Evolutionary conservation across 2,113 vertebrate species (phyloP).

Genomic region (Vulpes ferrilata): DNA sequence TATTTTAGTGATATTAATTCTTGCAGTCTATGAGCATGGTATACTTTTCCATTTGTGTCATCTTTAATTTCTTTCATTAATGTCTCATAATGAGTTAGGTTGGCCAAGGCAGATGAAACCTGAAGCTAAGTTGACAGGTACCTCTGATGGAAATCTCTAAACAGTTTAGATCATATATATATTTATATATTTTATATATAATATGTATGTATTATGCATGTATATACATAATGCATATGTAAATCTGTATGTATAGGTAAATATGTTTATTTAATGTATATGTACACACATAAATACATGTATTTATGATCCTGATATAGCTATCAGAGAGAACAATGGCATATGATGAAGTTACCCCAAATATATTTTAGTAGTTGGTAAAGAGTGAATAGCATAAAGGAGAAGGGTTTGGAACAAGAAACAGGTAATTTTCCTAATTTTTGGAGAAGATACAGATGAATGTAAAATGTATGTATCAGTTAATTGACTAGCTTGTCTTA

Average conservation of each 20-base stretch:
- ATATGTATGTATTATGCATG: background rate
- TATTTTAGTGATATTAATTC: background rate
- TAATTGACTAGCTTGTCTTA: conserved; percentile 36
- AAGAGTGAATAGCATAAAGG: conserved; percentile 31
- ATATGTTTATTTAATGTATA: background rate
- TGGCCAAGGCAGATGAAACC: conserved; percentile 31
- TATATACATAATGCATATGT: background rate
- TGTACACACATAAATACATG: background rate
- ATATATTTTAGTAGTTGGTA: conserved; percentile 46
- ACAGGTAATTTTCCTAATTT: background rate
- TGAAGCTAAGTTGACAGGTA: background rate
- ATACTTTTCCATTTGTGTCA: background rate
- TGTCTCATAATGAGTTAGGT: conserved; percentile 57
- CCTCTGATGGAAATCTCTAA: conserved; percentile 24
- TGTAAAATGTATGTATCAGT: conserved; percentile 13
- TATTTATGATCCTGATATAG: background rate
- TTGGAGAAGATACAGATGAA: background rate
- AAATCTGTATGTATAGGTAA: background rate
- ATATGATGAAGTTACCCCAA: background rate
- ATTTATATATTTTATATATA: background rate
- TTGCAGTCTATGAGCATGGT: background rate
- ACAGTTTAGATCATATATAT: background rate
- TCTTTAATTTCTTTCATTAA: background rate
- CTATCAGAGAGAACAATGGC: conserved; percentile 4
- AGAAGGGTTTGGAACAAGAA: conserved; percentile 47